These are phyloP conservation scores for Hippopotamyrus pictus DNA, from an alignment of 2,797 vertebrate species.

Conservation along the genomic window DNA sequence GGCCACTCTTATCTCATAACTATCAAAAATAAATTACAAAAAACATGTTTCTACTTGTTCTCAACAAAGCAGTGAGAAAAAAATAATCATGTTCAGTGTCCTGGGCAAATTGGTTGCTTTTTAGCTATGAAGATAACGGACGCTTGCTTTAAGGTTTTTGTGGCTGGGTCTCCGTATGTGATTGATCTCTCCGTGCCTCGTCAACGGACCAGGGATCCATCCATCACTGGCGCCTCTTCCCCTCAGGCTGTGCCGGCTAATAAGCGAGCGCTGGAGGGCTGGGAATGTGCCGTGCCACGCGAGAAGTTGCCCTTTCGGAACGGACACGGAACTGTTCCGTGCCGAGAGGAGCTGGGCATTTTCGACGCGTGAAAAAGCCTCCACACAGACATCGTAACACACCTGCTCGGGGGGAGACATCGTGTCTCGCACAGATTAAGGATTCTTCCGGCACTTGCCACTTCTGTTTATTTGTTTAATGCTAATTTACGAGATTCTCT, in stretches of 20 bases:
- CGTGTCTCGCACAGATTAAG: neutral
- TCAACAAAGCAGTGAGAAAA: neutral
- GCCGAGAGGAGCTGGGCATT: neutral
- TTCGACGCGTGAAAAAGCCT: neutral
- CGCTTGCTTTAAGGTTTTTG: neutral
- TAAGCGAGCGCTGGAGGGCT: neutral
- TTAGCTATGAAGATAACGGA: slow-evolving; percentile 1
- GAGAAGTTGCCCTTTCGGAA: slow-evolving; percentile 4
- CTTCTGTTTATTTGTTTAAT: slow-evolving; percentile 4
- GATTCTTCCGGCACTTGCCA: neutral
- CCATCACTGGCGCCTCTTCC: neutral
- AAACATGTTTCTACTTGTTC: neutral
- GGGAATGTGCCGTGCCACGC: neutral
- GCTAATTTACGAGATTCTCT: neutral
- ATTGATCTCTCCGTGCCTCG: neutral
- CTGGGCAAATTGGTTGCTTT: slow-evolving; percentile 3
- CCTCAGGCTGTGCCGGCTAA: neutral
- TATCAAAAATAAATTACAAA: slow-evolving; percentile 1
- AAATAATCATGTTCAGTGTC: neutral
- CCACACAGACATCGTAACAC: neutral
- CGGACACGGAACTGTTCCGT: neutral
- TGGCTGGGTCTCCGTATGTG: neutral
- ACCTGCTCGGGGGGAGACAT: neutral
- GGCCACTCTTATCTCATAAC: neutral
- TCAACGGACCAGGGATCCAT: neutral